Base-by-base conservation (phyloP, 2,888 invertebrate species). In the Stenodema calcarata region DNA sequence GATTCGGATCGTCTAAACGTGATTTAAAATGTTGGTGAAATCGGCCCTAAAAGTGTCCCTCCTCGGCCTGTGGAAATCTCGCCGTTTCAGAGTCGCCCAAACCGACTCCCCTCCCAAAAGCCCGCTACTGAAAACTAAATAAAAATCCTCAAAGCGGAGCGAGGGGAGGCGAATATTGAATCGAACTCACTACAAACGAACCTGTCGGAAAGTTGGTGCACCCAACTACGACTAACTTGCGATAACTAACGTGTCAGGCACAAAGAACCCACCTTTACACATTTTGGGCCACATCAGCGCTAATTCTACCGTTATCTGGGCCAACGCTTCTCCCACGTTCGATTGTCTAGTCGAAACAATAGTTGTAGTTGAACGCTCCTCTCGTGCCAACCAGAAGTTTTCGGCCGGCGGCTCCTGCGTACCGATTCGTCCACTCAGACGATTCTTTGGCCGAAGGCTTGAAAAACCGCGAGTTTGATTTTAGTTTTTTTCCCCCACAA, bases 261-360 rank as follows among this genome's bases (percentile, higher is more conserved):
- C 30, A 80, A 80, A 80, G 50, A 42, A 47, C 50, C 50, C 54
- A 54, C 50, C 62, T 82, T 69, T 82, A 84, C 75, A 75, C 44
- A 84, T 84, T 84, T 84, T 84, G 42, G 84, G 73, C 84, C 44
- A 70, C 70, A 84, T 84, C 84, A 84, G 84, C 84, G 84, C 44
- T 84, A 84, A 84, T 84, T 84, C 73, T 62, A 47, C 70, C 75
- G 84, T 47, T 84, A 84, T 84, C 73, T 84, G 84, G 84, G 84
- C 84, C 84, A 84, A 23, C 47, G 84, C 73, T 47, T 62, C 84
- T 84, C 84, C 62, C 84, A 75, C 82, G 69, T 82, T 82, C 84
- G 84, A 84, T 84, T 75, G 84, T 75, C 84, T 84, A 84, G 84
- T 44, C 44, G 75, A 47, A 75, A 84, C 84, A 84, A 84, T 84